A percentile compares a stretch with the other conserved stretches of the same genome.
Conservation (phyloP, 2,888 invertebrate species). For the Drosophila neonasuta region DNA sequence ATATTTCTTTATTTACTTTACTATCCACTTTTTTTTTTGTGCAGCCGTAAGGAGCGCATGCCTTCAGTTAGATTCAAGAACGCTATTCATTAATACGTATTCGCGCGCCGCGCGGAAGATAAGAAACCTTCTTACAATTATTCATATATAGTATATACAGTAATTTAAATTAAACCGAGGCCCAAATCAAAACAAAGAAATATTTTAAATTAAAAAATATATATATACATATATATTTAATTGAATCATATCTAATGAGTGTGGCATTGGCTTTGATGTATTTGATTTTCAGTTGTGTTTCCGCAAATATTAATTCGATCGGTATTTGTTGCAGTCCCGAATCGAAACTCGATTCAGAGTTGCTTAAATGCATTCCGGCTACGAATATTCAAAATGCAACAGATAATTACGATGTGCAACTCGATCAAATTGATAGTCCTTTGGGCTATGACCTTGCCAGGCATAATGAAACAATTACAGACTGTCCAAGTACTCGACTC, state of each 20-base stretch:
- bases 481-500: constrained; percentile 7
- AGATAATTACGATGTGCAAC: constrained; percentile 13
- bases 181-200: constrained; percentile 1
- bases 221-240: constrained; percentile 10
- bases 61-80: constrained; percentile 48
- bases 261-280: constrained; percentile 27
- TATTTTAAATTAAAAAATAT: neutral
- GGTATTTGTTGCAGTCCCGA: constrained; percentile 45
- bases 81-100: constrained; percentile 40
- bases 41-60: constrained; percentile 30
- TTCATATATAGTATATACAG: constrained; percentile 6
- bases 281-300: constrained; percentile 48
- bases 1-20: constrained; percentile 44
- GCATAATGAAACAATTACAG: neutral
- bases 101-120: constrained; percentile 35
- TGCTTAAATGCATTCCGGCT: constrained; percentile 31
- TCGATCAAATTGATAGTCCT: constrained; percentile 27
- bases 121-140: constrained; percentile 26
- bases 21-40: constrained; percentile 42
- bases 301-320: constrained; percentile 29
- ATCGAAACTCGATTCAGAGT: constrained; percentile 29
- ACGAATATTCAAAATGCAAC: constrained; percentile 14
- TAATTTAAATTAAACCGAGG: constrained; percentile 1
- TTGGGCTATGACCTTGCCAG: constrained; percentile 32
- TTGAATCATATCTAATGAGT: constrained; percentile 42